Conservation (phyloP, 2,113 vertebrate genomes). For the Okapia johnstoni region DNA sequence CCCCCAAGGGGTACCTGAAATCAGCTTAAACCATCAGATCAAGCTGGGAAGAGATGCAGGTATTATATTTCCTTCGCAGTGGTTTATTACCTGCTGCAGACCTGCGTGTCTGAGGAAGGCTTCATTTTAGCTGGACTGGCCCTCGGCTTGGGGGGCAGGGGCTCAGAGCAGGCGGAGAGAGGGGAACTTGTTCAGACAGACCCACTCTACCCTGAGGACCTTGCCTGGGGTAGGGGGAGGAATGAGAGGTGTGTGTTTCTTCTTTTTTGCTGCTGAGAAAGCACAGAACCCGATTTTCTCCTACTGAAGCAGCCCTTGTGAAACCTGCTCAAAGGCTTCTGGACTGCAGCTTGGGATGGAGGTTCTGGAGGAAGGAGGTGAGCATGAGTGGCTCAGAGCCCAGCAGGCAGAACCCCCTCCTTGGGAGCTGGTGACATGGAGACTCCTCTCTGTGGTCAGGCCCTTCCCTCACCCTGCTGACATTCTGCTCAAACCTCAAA, state of each 20-base stretch:
- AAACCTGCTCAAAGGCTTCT: not conserved
- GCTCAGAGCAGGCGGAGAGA: accelerated
- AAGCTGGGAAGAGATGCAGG: accelerated
- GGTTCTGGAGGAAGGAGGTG: not conserved
- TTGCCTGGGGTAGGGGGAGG: accelerated
- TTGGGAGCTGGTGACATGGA: slow-evolving; percentile 78
- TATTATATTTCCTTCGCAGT: not conserved
- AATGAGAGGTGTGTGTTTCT: not conserved
- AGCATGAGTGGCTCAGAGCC: not conserved
- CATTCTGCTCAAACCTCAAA: slow-evolving; percentile 77
- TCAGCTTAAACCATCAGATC: not conserved
- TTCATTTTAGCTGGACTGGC: not conserved
- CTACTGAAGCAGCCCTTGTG: not conserved
- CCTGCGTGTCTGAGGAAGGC: not conserved
- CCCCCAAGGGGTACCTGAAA: not conserved
- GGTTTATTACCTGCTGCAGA: not conserved
- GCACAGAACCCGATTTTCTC: accelerated
- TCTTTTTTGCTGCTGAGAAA: not conserved
- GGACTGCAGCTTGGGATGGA: not conserved
- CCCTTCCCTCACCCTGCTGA: slow-evolving; percentile 76
- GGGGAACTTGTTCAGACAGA: not conserved
- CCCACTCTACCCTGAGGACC: no score
- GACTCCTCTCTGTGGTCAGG: slow-evolving; percentile 70
- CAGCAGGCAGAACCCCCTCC: slow-evolving; percentile 64
- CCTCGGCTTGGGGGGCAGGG: not conserved